Evolutionary conservation across 2,888 invertebrate species (phyloP).

Genomic region (Salticus scenicus): DNA sequence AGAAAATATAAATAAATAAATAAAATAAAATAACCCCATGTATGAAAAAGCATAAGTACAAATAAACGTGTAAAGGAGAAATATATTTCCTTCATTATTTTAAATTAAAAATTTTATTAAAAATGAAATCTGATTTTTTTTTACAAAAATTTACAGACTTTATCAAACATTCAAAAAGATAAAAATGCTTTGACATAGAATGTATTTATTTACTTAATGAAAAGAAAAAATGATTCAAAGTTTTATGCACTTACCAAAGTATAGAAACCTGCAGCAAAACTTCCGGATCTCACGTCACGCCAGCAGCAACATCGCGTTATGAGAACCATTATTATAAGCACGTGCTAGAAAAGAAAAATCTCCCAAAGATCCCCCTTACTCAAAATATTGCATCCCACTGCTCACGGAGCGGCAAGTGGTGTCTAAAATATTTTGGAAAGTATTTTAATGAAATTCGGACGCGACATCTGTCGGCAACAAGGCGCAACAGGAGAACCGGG

Average conservation of each 20-base stretch:
- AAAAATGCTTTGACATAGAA: too few species aligned
- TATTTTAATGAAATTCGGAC: background rate
- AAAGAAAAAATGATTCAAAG: too few species aligned
- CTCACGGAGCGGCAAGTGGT: background rate
- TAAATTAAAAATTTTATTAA: too few species aligned
- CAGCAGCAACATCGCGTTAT: background rate
- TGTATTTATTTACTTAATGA: too few species aligned
- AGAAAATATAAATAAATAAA: too few species aligned
- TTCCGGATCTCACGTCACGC: background rate
- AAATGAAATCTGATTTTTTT: too few species aligned
- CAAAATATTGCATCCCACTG: background rate
- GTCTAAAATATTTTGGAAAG: background rate
- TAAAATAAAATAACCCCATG: too few species aligned
- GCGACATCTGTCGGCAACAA: background rate
- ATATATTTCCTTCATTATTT: too few species aligned
- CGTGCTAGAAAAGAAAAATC: background rate
- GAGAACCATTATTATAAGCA: background rate
- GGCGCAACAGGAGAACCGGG: background rate
- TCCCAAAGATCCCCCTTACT: background rate
- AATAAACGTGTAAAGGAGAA: too few species aligned
- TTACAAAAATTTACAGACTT: too few species aligned
- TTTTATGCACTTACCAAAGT: background rate
- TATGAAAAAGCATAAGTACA: too few species aligned
- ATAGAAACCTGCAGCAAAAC: background rate
- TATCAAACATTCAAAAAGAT: too few species aligned